Evolutionary conservation across 1,140 invertebrate genomes (phyloP).

Genomic region (Penaeus indicus): DNA sequence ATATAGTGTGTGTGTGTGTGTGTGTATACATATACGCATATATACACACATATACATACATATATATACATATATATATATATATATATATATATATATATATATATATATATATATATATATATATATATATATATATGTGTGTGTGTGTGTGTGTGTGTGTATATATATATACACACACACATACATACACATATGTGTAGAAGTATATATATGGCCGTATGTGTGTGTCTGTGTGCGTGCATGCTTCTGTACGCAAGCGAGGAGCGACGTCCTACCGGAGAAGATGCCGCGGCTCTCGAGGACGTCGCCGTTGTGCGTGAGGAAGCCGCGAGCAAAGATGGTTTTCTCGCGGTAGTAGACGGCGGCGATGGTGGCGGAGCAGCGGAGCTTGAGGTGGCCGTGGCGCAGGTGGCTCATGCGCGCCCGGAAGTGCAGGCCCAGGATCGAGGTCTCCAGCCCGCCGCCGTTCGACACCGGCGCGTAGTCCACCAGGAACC

Average conservation of each 20-base stretch:
- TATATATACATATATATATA: not conserved
- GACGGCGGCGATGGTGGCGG: conserved; percentile 85
- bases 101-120: conserved; percentile 9
- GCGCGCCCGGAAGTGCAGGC: conserved; percentile 80
- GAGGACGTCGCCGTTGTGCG: not conserved
- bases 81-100: conserved; percentile 22
- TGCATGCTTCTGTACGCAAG: not conserved
- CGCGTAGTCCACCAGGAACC: conserved; percentile 47
- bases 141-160: not conserved
- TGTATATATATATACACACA: not conserved
- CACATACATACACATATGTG: not conserved
- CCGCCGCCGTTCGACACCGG: conserved; percentile 73
- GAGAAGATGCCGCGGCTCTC: conserved; percentile 46
- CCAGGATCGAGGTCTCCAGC: conserved; percentile 80
- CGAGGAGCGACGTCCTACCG: not conserved
- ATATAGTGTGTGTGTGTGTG: not conserved
- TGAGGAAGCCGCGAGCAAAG: conserved; percentile 1
- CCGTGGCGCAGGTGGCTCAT: conserved; percentile 82
- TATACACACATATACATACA: no score
- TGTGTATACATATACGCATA: not conserved
- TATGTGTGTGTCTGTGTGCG: not conserved
- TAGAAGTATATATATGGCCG: not conserved
- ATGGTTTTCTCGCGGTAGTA: conserved; percentile 72
- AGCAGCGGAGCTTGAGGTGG: conserved; percentile 88
- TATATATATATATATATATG: not conserved